A percentile compares a stretch with the other conserved stretches of the same genome.
phyloP scores from a whole-genome alignment of 2,113 vertebrate genomes.

The Pan troglodytes region NHGRI_mPanTro3-v2.1_pri NC_072403.2:93820001-93820500 shows the following conservation, averaged over 20 bases:
- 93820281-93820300: neutral
- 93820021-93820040: neutral
- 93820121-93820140: neutral
- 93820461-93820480: slow-evolving; percentile 18
- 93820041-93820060: neutral
- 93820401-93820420: neutral
- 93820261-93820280: neutral
- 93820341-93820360: neutral
- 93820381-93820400: neutral
- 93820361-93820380: neutral
- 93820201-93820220: neutral
- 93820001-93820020: neutral
- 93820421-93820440: slow-evolving; percentile 10
- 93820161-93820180: neutral
- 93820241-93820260: neutral
- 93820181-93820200: neutral
- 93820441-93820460: slow-evolving; percentile 18
- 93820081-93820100: neutral
- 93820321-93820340: neutral
- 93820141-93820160: neutral
- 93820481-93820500: neutral
- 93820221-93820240: neutral
- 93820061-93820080: neutral
- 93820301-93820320: neutral
- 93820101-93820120: neutral